phyloP scores from a whole-genome alignment of 2,113 vertebrate genomes.

The Engystomops pustulosus region DNA sequence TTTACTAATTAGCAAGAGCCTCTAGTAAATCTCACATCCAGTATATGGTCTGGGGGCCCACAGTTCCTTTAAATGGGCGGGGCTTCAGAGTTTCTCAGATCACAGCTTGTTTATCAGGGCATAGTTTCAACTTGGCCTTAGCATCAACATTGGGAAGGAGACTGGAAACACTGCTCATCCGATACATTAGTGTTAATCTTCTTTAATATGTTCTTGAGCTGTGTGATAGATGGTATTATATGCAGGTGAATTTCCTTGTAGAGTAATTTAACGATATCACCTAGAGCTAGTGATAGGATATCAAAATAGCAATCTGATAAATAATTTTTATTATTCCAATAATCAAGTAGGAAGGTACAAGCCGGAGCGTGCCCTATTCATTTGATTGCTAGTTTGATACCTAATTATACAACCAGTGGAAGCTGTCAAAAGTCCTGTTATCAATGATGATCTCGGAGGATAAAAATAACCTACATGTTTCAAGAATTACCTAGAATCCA shows the following conservation, averaged over 20 bases:
- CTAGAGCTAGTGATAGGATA: not conserved
- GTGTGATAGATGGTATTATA: not conserved
- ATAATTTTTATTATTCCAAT: not conserved
- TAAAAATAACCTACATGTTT: constrained; percentile 63
- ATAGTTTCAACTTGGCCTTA: too few species aligned
- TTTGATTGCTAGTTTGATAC: constrained; percentile 29
- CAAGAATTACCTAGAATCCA: constrained; percentile 62
- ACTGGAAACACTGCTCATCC: not conserved
- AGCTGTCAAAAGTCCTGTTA: constrained; percentile 56
- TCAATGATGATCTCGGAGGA: constrained; percentile 68
- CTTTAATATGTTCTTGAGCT: not conserved
- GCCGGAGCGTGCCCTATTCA: not conserved
- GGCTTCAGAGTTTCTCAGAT: too few species aligned
- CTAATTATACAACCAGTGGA: constrained; percentile 56
- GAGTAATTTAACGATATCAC: not conserved
- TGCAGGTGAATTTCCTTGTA: not conserved
- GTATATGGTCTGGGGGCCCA: too few species aligned
- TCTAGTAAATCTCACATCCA: too few species aligned
- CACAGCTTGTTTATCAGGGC: too few species aligned
- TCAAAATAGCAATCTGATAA: not conserved
- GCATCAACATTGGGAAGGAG: too few species aligned
- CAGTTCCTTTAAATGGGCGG: too few species aligned
- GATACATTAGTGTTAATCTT: not conserved
- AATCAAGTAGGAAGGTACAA: not conserved
- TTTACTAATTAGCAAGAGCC: too few species aligned